Conservation (phyloP, 1,140 invertebrate genomes). For the Apis cerana region DNA sequence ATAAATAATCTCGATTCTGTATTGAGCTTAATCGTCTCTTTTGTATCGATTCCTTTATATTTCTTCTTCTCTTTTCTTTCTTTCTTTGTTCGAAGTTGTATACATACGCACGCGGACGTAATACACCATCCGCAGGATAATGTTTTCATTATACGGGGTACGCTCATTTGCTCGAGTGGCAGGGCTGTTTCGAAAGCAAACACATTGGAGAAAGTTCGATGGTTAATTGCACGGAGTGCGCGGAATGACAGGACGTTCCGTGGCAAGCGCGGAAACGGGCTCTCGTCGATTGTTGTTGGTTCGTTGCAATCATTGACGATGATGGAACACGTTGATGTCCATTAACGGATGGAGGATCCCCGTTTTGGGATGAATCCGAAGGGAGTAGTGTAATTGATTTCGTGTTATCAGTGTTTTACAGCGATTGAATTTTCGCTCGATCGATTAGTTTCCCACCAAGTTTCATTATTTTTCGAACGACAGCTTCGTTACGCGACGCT, state of each 20-base stretch:
- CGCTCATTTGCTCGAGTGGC: background rate
- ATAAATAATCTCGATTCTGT: slow-evolving; percentile 25
- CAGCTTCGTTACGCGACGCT: no score
- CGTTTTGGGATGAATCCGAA: background rate
- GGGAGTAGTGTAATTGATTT: background rate
- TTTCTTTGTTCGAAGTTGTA: background rate
- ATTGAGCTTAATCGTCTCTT: slow-evolving; percentile 8
- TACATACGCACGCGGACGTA: background rate
- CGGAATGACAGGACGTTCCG: background rate
- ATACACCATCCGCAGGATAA: background rate
- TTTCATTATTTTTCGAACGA: background rate
- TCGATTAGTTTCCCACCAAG: background rate
- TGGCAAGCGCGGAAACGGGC: no score
- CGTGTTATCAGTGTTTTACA: background rate
- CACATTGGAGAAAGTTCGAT: background rate
- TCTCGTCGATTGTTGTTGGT: background rate
- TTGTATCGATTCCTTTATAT: background rate
- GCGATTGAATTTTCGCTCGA: background rate
- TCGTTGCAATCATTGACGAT: background rate
- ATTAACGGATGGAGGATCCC: background rate
- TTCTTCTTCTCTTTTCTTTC: background rate
- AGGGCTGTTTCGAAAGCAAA: background rate
- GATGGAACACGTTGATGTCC: background rate
- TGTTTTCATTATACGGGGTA: background rate
- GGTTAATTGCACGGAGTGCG: background rate